phyloP scores from a whole-genome alignment of 2,888 invertebrate species.

The Athripsodes cinereus region DNA sequence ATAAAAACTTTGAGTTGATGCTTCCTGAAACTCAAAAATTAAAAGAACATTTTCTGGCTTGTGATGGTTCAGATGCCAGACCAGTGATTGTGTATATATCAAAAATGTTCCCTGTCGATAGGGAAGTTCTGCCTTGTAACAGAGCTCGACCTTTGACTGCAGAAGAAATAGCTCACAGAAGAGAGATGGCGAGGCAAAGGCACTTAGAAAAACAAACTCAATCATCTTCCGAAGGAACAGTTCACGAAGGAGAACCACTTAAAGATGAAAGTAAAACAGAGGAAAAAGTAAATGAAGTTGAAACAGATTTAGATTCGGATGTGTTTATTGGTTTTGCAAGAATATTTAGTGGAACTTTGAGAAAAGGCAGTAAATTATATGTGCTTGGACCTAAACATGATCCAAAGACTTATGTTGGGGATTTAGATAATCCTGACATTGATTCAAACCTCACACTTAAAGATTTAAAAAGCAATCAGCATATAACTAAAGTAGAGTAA shows the following conservation, averaged over 20 bases:
- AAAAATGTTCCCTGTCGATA: slow-evolving; percentile 86
- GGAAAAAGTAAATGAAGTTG: slow-evolving; percentile 27
- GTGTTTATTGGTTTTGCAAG: slow-evolving; percentile 88
- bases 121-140: slow-evolving; percentile 69
- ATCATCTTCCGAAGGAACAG: slow-evolving; percentile 15
- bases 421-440: slow-evolving; percentile 37
- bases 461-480: slow-evolving; percentile 56
- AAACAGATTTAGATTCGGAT: slow-evolving; percentile 53
- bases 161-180: slow-evolving; percentile 64
- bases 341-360: slow-evolving; percentile 83
- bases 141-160: slow-evolving; percentile 68
- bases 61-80: slow-evolving; percentile 56
- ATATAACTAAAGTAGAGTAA: slow-evolving; percentile 57
- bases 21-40: slow-evolving; percentile 64
- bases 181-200: slow-evolving; percentile 60
- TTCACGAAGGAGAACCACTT: slow-evolving; percentile 29
- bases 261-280: slow-evolving; percentile 32
- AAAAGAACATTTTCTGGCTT: slow-evolving; percentile 63
- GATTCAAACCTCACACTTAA: slow-evolving; percentile 50
- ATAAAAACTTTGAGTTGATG: slow-evolving; percentile 60
- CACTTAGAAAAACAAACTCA: slow-evolving; percentile 52
- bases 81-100: slow-evolving; percentile 75
- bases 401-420: slow-evolving; percentile 55
- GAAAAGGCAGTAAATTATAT: slow-evolving; percentile 69
- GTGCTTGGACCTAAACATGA: slow-evolving; percentile 86